A percentile compares a stretch with the other conserved stretches of the same genome.
phyloP scores from a whole-genome alignment of 2,113 vertebrate species.

The Coryphaenoides rupestris region DNA sequence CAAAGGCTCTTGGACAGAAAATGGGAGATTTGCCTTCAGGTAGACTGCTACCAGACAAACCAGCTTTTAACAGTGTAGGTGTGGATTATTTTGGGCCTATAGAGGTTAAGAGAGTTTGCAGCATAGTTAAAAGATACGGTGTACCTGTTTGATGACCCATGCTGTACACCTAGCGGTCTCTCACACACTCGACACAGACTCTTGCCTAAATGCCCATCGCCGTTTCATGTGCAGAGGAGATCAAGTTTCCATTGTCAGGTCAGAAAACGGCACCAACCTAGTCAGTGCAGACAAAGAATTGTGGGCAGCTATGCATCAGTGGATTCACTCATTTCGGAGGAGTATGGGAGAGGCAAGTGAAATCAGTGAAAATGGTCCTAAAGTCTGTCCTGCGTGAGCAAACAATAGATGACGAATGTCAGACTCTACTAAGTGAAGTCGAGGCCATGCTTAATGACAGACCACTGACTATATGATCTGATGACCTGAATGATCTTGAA shows the following conservation, averaged over 20 bases:
- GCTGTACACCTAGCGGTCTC: background rate
- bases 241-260: background rate
- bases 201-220: background rate
- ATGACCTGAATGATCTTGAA: conserved; percentile 2
- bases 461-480: background rate
- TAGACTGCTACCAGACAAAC: background rate
- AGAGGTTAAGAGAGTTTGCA: background rate
- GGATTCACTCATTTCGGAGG: background rate
- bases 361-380: background rate
- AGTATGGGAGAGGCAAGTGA: background rate
- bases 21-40: background rate
- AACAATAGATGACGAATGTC: background rate
- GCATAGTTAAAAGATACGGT: background rate
- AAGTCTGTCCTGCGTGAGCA: background rate
- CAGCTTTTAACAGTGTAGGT: background rate
- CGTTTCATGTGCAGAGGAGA: background rate
- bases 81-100: background rate
- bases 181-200: background rate
- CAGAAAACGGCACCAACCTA: background rate
- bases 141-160: background rate
- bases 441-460: background rate
- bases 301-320: background rate
- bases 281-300: background rate
- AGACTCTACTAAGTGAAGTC: background rate
- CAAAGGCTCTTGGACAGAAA: background rate